Evolutionary conservation across 2,888 invertebrate species (phyloP), one percentile per base, ranked within the genome.

Genomic region (Ctenicera cuprea): DNA sequence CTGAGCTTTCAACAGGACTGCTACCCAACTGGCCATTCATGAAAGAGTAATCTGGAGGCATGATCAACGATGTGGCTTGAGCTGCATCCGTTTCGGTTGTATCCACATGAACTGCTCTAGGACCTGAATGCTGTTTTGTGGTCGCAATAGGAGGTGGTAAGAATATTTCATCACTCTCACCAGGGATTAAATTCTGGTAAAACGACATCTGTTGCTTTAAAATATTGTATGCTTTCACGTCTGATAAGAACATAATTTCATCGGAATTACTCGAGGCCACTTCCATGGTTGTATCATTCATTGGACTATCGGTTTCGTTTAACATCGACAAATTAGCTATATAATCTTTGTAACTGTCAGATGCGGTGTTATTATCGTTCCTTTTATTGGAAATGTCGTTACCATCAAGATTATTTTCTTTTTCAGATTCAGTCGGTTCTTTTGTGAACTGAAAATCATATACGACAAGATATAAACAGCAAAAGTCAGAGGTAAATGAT

Each of bases 391-490:
- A 54, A 14, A 71, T 18, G 11, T 73, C 71, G 9, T 18, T 70
- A 11, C 41, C 54, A n/a, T 73, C 52, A 5, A 43, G 9, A 11
- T 43, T 62, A 26, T 14, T 61, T 30, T 74, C 75, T 20, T 77
- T 76, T 33, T 71, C 70, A 9, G 69, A 64, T 50, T 77, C 78
- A 57, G 89, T 89, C 38, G 89, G 88, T 0, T 89, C 89, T 77
- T 91, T 91, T 66, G 87, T 91, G 80, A 91, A 92, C 83, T 92
- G 90, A 87, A 93, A 93, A 81, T 93, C 93, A 77, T 93, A 93
- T 0, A 93, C 90, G 16, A 93, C 88, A 57, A 93, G 87, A 84
- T 92, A 93, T 63, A 90, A 84, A 87, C 83, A 85, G 64, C 79
- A 83, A 62, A 38, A 76, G 57, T 76, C 76, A 38, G 70, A 45